A percentile compares a stretch with the other conserved stretches of the same genome.
Conservation (phyloP, 2,797 vertebrate species). For the Neosilurus mollespiculum region DNA sequence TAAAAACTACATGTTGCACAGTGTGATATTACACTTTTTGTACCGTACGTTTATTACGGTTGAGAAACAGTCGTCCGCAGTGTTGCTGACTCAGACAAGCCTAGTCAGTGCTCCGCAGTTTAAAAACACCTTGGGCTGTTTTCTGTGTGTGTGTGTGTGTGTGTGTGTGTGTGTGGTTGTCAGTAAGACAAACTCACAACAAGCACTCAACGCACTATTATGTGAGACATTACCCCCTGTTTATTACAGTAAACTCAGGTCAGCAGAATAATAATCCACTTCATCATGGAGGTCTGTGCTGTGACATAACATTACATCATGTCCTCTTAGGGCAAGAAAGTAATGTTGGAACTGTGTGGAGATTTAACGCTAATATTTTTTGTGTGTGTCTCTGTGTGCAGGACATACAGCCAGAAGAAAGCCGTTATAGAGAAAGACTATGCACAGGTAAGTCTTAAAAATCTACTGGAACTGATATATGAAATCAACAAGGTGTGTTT, state of each 20-base stretch:
- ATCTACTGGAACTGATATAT: not conserved
- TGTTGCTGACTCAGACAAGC: constrained; percentile 22
- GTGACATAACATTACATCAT: constrained; percentile 1
- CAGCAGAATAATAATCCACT: not conserved
- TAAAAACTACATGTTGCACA: not conserved
- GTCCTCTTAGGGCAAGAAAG: not conserved
- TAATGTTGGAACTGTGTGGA: not conserved
- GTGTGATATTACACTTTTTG: not conserved
- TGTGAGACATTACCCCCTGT: not conserved
- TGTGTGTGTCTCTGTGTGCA: constrained; percentile 56
- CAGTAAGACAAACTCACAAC: too few relatives aligned
- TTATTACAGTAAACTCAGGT: constrained; percentile 1
- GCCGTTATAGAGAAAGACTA: constrained; percentile 91
- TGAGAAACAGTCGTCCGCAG: not conserved
- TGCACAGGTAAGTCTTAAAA: constrained; percentile 82
- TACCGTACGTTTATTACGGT: constrained; percentile 5
- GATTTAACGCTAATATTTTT: not conserved
- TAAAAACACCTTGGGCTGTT: constrained; percentile 38
- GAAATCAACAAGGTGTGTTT: not conserved
- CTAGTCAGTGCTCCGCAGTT: constrained; percentile 24
- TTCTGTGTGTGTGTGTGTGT: not conserved
- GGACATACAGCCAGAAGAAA: constrained; percentile 93
- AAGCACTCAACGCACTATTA: not conserved
- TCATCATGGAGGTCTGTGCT: not conserved
- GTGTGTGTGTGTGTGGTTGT: not conserved